Evolutionary conservation across 2,797 vertebrate genomes (phyloP).

Genomic region (Onychomys arenicola): DNA sequence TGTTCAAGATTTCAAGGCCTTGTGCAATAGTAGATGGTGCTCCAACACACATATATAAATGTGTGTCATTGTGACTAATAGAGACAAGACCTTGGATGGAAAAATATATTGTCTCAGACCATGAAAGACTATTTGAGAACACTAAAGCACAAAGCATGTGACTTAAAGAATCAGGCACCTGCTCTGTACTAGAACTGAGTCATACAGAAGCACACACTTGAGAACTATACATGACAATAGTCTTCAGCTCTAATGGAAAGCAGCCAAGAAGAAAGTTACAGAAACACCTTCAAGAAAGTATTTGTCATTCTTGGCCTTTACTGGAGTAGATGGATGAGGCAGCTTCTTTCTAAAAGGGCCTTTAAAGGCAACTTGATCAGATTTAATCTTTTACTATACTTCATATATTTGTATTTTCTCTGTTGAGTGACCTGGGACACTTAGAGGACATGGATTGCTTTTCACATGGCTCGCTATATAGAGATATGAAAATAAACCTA

Average conservation of each 20-base stretch:
- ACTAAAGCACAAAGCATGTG: not conserved
- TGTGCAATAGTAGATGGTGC: slow-evolving; percentile 41
- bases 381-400: not conserved
- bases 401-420: not conserved
- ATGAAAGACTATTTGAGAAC: not conserved
- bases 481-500: not conserved
- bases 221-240: not conserved
- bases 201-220: not conserved
- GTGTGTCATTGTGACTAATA: slow-evolving; percentile 4
- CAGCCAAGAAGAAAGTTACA: slow-evolving; percentile 40
- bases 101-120: slow-evolving; percentile 23
- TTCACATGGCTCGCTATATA: not conserved
- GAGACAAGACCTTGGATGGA: slow-evolving; percentile 45
- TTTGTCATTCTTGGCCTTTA: not conserved
- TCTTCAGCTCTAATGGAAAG: not conserved
- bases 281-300: not conserved
- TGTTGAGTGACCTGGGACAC: not conserved
- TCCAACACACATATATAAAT: slow-evolving; percentile 48
- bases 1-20: slow-evolving; percentile 46
- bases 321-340: not conserved
- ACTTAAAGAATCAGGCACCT: not conserved
- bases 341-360: not conserved
- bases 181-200: not conserved
- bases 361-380: not conserved
- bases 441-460: not conserved